Evolutionary conservation across 2,113 vertebrate genomes (phyloP), one percentile per base, ranked within the genome.

Genomic region (Ammodramus savannarum): DNA sequence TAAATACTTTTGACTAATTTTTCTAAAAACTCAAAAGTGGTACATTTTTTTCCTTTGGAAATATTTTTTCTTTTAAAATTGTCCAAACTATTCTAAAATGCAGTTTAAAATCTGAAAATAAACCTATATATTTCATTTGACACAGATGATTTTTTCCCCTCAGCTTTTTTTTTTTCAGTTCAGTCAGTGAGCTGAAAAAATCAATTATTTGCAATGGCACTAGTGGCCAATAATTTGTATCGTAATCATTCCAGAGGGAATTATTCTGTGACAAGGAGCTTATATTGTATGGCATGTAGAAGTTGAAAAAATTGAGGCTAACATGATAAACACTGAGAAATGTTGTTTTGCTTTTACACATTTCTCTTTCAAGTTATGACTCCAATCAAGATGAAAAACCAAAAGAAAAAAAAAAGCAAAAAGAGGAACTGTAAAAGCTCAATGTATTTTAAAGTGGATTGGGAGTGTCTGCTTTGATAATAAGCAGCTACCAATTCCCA

Each of bases 101-200:
- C 5, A 9, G 36, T 82, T 91, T 75, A 26, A 85, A 90, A 52
- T 69, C 39, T 65, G 36, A 89, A 91, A 89, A 89, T 46, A 81
- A 84, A 89, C 36, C 23, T 8, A 68, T 6, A 27, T 15, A 25
- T 83, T 79, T 79, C 48, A 65, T 76, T 90, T 67, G 54, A 68
- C 36, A 68, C 19, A 43, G 79, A 59, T 41, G 0, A 39, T 58
- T 57, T 36, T 10, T 34, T 19, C 6, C 4, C 23, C 13, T 12
- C 11, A 3, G 5, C 7, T 49, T 69, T 78, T 91, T 65, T 73
- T 83, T 76, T 93, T 74, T 71, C 48, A 27, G 10, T 85, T 96
- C 58, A 79, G 15, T 62, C 66, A 49, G 18, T 59, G 74, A 93
- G 78, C 73, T 93, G 69, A 95, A 96, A 95, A 89, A 94, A 94